Percentiles rank a stretch among this genome's conserved stretches.
phyloP scores from a whole-genome alignment of 2,888 invertebrate genomes.

The Balanococcus diminutus region DNA sequence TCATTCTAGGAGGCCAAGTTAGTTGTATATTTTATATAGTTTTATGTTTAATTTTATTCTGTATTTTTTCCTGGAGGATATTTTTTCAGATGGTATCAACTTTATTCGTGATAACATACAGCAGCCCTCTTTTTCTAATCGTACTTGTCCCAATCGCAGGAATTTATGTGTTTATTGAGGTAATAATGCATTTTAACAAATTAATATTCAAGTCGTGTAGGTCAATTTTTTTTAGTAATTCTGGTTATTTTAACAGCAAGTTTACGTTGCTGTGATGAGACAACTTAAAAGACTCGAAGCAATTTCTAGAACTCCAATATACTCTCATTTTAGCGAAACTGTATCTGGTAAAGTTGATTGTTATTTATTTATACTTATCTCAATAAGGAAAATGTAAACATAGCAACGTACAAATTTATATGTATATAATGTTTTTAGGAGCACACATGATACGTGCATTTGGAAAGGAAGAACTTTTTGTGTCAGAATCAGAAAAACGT shows the following conservation, averaged over 20 bases:
- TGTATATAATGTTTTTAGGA: conserved; percentile 65
- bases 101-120: conserved; percentile 82
- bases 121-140: conserved; percentile 80
- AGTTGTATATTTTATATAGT: not conserved
- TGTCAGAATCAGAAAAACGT: conserved; percentile 82
- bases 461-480: conserved; percentile 79
- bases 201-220: no score
- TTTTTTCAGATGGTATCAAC: conserved; percentile 79
- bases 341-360: conserved; percentile 28
- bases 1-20: conserved; percentile 39
- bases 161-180: conserved; percentile 80
- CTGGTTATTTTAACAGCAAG: conserved; percentile 69
- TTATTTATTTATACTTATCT: not conserved
- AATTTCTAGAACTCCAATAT: conserved; percentile 92
- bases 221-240: not conserved
- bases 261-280: conserved; percentile 91
- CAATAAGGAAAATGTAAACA: not conserved
- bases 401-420: not conserved
- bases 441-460: conserved; percentile 87
- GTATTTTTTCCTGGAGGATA: not conserved
- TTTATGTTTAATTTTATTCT: not conserved
- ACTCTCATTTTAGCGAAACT: conserved; percentile 95
- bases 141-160: conserved; percentile 81
- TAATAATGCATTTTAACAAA: conserved; percentile 57
- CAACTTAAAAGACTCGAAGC: conserved; percentile 94